These are phyloP conservation scores for Tupaia tana DNA, from an alignment of 2,113 vertebrate species.

Conservation along the genomic window DNA sequence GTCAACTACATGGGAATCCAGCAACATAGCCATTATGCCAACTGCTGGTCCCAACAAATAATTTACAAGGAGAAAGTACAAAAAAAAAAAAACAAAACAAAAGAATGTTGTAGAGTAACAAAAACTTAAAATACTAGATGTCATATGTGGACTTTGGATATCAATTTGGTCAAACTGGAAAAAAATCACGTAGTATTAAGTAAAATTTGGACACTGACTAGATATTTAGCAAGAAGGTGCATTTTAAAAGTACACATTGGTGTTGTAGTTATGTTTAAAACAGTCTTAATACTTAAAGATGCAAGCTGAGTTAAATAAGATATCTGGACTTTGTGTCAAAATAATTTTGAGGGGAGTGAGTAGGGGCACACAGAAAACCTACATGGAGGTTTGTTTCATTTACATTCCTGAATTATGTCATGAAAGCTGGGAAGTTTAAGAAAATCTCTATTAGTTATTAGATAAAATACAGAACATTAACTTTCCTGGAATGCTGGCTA, in stretches of 20 bases:
- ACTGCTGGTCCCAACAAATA: no score
- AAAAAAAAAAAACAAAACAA: neutral
- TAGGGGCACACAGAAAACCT: neutral
- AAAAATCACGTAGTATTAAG: neutral
- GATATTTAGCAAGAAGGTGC: neutral
- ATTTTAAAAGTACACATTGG: neutral
- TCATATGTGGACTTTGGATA: neutral
- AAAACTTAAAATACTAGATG: constrained; percentile 24
- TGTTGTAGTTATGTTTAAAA: neutral
- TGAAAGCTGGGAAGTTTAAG: neutral
- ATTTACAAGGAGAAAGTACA: neutral
- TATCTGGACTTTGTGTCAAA: neutral
- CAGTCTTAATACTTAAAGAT: neutral
- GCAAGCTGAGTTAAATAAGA: neutral
- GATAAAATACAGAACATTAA: neutral
- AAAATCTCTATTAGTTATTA: neutral
- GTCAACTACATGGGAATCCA: no score
- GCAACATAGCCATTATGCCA: no score
- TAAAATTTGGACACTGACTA: neutral
- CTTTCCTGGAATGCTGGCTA: neutral
- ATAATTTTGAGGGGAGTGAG: neutral
- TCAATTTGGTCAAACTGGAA: neutral
- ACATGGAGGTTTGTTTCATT: neutral
- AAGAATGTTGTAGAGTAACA: neutral
- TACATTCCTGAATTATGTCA: constrained; percentile 7